Evolutionary conservation across 35 echinoderm and acorn worm species (phyloP).

Genomic region (Holothuria glaberrima): DNA sequence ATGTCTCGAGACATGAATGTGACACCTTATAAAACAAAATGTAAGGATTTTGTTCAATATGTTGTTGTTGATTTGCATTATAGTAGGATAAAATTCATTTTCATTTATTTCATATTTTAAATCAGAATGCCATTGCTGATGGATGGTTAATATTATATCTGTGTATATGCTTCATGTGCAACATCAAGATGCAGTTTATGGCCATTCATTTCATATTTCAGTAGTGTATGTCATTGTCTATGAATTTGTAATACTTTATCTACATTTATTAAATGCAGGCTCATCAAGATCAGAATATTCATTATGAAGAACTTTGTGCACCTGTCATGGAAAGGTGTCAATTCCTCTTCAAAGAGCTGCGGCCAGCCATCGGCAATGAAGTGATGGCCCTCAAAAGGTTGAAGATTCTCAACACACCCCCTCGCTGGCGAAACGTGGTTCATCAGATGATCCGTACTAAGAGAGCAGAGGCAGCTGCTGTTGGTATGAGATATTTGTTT

Average conservation of each 20-base stretch:
- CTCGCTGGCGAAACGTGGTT: constrained; percentile 89
- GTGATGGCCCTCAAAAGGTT: constrained; percentile 85
- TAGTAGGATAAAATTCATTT: no score
- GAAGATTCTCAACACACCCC: constrained; percentile 91
- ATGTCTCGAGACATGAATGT: no score
- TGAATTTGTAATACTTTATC: background rate
- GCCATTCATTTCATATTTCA: background rate
- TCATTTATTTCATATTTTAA: no score
- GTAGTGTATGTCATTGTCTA: background rate
- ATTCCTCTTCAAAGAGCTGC: constrained; percentile 93
- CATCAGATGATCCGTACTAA: constrained; percentile 85
- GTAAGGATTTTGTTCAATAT: no score
- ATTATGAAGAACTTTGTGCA: constrained; percentile 83
- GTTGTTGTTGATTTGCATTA: no score
- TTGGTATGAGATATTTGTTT: background rate
- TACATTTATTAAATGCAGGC: constrained; percentile 46
- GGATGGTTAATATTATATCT: no score
- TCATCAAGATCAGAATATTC: constrained; percentile 75
- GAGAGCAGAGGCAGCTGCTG: constrained; percentile 63
- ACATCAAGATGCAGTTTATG: background rate
- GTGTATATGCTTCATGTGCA: background rate
- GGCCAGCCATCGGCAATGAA: constrained; percentile 97
- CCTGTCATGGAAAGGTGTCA: constrained; percentile 81
- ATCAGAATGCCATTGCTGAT: no score
- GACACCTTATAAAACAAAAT: no score